Percentiles rank a stretch among this genome's conserved stretches.
Conservation (phyloP, 2,113 vertebrate genomes). For the Megaptera novaeangliae region DNA sequence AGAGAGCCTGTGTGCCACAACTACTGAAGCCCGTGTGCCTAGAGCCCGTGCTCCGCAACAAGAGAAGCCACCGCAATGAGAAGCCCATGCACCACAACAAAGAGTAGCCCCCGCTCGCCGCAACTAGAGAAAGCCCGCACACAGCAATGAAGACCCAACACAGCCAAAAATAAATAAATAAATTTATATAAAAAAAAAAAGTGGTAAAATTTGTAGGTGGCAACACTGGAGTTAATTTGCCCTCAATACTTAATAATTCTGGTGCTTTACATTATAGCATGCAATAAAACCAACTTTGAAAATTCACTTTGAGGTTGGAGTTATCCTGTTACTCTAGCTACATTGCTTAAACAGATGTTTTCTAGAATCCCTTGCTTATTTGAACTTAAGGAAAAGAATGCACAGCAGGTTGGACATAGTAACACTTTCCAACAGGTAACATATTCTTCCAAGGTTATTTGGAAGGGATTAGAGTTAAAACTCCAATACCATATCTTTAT, state of each 20-base stretch:
- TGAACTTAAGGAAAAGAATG: neutral
- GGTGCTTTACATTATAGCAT: neutral
- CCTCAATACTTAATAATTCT: neutral
- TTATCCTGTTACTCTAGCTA: neutral
- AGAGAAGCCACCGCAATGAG: no score
- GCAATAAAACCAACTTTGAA: neutral
- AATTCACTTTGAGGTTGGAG: neutral
- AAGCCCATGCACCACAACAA: no score
- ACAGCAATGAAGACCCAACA: neutral
- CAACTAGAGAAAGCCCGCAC: no score
- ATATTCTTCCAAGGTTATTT: neutral
- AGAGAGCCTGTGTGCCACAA: no score
- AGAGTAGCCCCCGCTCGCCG: no score
- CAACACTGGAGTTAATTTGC: neutral
- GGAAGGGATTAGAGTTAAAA: neutral
- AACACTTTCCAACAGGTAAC: neutral
- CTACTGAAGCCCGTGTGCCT: no score
- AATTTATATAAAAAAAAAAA: neutral
- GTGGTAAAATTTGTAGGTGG: neutral
- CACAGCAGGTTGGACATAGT: neutral
- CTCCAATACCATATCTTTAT: neutral
- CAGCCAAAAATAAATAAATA: neutral
- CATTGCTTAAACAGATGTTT: neutral
- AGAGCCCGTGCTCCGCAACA: no score
- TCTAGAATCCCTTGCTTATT: neutral